Evolutionary conservation across 2,113 vertebrate genomes (phyloP), one percentile per base, ranked within the genome.

Genomic region (Fulmarus glacialis): DNA sequence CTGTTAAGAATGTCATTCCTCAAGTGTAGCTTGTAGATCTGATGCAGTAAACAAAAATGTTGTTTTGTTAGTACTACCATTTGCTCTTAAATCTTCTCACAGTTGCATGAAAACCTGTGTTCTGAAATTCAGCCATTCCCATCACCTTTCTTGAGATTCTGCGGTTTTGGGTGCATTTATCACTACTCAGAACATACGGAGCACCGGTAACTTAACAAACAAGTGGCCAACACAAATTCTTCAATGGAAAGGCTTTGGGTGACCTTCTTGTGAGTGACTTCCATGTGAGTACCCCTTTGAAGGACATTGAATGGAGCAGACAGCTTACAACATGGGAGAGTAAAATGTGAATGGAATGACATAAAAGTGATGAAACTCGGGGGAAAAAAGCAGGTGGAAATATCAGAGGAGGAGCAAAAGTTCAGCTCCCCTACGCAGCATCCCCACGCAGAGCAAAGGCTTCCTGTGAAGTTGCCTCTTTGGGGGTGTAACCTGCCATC

Each of bases 31-130:
- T 93, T 94, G 87, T 93, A 91, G 89, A 63, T 94, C 73, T 94
- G 78, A 87, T 93, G 74, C 92, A 90, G 96, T 97, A 96, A 97
- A 97, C 93, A 97, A 97, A 93, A 97, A 94, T 88, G 84, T 95
- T 95, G 87, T 91, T 94, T 94, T 77, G 85, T 94, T 96, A 96
- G 68, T 93, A 42, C 81, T 95, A 27, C 89, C 93, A 77, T 85
- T 96, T 95, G 91, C 81, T 96, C 84, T 73, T 82, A 73, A 89
- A 68, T 85, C 53, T 84, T 89, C 78, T 96, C 87, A 90, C 45
- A 80, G 59, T 92, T 91, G 40, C 45, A 73, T 82, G 85, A 93
- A 94, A 95, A 94, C 93, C 62, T 88, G 27, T 91, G 78, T 82
- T 95, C 72, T 89, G 64, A 94, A 92, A 95, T 87, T 75, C 70